Conservation (phyloP, 2,888 invertebrate genomes). For the Lutraria lutraria region DNA sequence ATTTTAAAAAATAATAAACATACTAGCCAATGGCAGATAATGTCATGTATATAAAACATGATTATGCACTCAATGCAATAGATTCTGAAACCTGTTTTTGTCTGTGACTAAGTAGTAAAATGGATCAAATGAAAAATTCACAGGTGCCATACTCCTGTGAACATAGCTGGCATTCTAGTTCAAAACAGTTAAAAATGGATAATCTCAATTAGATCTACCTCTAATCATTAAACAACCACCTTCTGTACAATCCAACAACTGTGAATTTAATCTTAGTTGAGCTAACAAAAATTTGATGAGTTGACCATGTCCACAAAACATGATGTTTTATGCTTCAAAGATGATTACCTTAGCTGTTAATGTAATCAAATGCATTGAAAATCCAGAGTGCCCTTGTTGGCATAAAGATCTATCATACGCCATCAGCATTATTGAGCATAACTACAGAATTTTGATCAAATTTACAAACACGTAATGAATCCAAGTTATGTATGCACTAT, state of each 20-base stretch:
- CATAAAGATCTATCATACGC: slow-evolving; percentile 29
- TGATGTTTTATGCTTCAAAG: slow-evolving; percentile 20
- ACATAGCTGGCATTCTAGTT: slow-evolving; percentile 45
- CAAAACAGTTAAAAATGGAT: slow-evolving; percentile 33
- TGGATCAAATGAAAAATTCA: slow-evolving; percentile 38
- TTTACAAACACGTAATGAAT: slow-evolving; percentile 27
- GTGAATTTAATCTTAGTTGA: slow-evolving; percentile 38
- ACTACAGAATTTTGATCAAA: slow-evolving; percentile 46
- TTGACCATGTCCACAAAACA: slow-evolving; percentile 41
- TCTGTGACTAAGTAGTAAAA: slow-evolving; percentile 33
- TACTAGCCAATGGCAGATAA: not conserved
- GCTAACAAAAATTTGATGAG: slow-evolving; percentile 35
- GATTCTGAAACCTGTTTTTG: slow-evolving; percentile 19
- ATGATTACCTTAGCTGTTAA: slow-evolving; percentile 33
- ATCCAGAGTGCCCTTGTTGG: slow-evolving; percentile 44
- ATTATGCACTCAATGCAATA: slow-evolving; percentile 24
- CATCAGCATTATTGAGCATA: slow-evolving; percentile 31
- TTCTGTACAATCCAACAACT: slow-evolving; percentile 22
- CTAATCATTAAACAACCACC: slow-evolving; percentile 34
- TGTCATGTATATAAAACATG: slow-evolving; percentile 11
- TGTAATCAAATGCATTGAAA: slow-evolving; percentile 30
- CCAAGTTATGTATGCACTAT: slow-evolving; percentile 3
- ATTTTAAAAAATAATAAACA: not conserved
- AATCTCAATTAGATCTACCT: slow-evolving; percentile 19
- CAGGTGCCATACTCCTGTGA: slow-evolving; percentile 47